Evolutionary conservation across 2,888 invertebrate species (phyloP).

Genomic region (Pterostichus niger): DNA sequence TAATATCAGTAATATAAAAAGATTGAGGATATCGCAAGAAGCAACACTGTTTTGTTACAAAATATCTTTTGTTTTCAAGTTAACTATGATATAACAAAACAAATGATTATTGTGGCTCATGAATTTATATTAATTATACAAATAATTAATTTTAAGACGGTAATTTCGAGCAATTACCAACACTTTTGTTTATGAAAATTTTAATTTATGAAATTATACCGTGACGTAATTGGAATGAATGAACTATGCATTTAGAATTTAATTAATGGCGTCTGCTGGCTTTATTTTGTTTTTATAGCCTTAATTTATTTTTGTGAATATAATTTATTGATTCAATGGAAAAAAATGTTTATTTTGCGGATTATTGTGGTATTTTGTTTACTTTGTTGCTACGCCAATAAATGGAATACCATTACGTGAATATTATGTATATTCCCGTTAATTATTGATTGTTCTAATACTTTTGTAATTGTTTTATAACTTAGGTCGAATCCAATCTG

Average conservation of each 20-base stretch:
- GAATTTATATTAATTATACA: conserved; percentile 30
- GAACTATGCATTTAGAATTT: conserved; percentile 27
- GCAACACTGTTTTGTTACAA: conserved; percentile 11
- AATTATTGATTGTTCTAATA: not conserved
- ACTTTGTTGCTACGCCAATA: not conserved
- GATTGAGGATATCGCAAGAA: conserved; percentile 23
- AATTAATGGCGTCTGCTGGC: not conserved
- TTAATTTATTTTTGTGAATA: conserved; percentile 8
- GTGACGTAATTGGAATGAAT: conserved; percentile 23
- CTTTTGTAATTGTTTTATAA: not conserved
- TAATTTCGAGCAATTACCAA: not conserved
- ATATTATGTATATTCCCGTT: not conserved
- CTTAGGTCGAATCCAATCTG: not conserved
- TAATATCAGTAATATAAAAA: conserved; percentile 13
- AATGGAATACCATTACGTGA: not conserved
- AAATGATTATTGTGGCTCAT: conserved; percentile 6
- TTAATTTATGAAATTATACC: conserved; percentile 20
- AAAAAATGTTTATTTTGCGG: not conserved
- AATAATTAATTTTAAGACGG: conserved; percentile 30
- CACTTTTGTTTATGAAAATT: conserved; percentile 22
- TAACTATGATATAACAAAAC: conserved; percentile 7
- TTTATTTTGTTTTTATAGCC: not conserved
- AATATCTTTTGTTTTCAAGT: conserved; percentile 15
- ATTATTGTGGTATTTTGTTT: conserved; percentile 1
- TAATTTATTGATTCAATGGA: not conserved